Percentiles rank a stretch among this genome's conserved stretches.
phyloP scores from a whole-genome alignment of 2,888 invertebrate species.

The Macrophya annulata region DNA sequence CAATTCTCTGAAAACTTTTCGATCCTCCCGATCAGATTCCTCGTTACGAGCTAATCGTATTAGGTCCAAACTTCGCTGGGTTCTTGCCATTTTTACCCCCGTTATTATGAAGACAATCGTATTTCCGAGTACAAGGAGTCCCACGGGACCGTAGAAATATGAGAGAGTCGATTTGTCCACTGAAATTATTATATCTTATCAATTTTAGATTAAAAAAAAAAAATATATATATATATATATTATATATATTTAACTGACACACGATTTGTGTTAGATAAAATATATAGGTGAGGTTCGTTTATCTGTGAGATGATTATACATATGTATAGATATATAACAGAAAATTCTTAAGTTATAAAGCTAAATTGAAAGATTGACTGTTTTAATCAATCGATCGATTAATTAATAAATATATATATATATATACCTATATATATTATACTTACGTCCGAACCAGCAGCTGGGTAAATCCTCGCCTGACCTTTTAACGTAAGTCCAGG shows the following conservation, averaged over 20 bases:
- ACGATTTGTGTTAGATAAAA: too few species aligned
- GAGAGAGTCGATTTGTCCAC: slow-evolving; percentile 83
- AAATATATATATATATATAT: too few species aligned
- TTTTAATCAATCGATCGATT: too few species aligned
- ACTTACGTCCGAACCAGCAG: slow-evolving; percentile 85
- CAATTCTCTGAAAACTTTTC: slow-evolving; percentile 75
- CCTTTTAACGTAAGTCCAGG: slow-evolving; percentile 82
- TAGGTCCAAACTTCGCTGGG: slow-evolving; percentile 81
- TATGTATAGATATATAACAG: too few species aligned
- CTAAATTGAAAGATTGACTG: too few species aligned
- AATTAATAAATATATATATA: too few species aligned
- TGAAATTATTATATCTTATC: slow-evolving; percentile 69
- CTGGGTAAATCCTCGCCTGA: slow-evolving; percentile 81
- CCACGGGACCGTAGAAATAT: slow-evolving; percentile 85
- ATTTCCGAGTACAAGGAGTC: slow-evolving; percentile 81
- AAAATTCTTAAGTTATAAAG: too few species aligned
- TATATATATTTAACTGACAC: too few species aligned
- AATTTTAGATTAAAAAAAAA: background rate
- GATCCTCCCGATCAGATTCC: slow-evolving; percentile 73
- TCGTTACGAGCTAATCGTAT: slow-evolving; percentile 76
- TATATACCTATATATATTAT: too few species aligned
- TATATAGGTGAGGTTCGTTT: too few species aligned
- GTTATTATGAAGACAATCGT: slow-evolving; percentile 82
- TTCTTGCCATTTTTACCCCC: slow-evolving; percentile 80
- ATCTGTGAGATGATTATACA: too few species aligned